Percentiles rank a stretch among this genome's conserved stretches.
These are phyloP conservation scores for Pantherophis guttatus DNA, from an alignment of 2,113 vertebrate genomes.

Conservation along the genomic window DNA sequence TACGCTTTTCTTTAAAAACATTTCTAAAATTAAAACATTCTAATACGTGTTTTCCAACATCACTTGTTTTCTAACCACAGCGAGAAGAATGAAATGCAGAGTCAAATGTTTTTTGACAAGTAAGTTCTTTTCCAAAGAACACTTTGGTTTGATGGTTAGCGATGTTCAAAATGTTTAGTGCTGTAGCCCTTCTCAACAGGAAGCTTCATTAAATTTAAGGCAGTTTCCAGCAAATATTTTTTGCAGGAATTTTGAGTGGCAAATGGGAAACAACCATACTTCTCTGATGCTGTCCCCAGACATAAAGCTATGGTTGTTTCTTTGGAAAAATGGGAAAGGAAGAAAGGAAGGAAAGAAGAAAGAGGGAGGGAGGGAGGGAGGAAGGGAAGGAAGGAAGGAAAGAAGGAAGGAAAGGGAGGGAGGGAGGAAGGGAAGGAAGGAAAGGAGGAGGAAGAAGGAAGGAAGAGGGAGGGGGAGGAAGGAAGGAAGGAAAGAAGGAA, in stretches of 20 bases:
- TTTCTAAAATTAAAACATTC: too few relatives aligned
- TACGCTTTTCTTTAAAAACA: too few relatives aligned
- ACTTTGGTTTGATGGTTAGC: background rate
- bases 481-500: too few relatives aligned
- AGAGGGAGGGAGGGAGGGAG: too few relatives aligned
- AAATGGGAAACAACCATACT: background rate
- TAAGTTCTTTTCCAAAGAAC: background rate
- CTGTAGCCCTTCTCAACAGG: background rate
- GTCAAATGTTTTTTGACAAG: background rate
- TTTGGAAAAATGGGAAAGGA: too few relatives aligned
- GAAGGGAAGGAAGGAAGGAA: too few relatives aligned
- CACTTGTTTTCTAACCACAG: background rate
- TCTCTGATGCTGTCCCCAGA: background rate
- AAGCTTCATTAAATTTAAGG: background rate
- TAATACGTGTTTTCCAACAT: background rate
- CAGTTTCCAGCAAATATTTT: background rate
- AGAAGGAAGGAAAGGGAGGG: too few relatives aligned
- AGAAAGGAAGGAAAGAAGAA: too few relatives aligned
- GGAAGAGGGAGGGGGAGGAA: too few relatives aligned
- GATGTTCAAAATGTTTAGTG: background rate
- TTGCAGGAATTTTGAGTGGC: background rate
- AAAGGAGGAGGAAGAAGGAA: too few relatives aligned
- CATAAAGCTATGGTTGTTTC: too few relatives aligned
- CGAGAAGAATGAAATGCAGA: background rate
- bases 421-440: too few relatives aligned